Conservation (phyloP, 2,797 vertebrate species). For the Cygnus olor region DNA sequence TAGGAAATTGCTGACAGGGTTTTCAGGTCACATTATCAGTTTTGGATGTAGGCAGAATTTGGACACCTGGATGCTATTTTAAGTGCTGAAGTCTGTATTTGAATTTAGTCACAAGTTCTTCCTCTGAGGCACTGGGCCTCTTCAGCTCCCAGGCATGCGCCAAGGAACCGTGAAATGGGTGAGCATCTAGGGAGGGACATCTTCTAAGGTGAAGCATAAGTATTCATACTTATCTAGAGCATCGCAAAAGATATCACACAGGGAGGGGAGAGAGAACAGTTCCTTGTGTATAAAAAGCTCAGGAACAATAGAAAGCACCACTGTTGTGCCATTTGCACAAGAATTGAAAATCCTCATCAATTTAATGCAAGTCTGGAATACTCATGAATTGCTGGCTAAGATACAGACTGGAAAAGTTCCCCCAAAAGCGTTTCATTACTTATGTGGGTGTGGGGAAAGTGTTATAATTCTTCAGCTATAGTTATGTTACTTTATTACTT, state of each 20-base stretch:
- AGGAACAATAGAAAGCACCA: not conserved
- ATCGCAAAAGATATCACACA: not conserved
- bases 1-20: not conserved
- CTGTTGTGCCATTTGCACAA: not conserved
- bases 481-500: constrained; percentile 41
- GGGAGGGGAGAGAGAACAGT: not conserved
- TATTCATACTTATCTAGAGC: not conserved
- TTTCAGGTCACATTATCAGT: not conserved
- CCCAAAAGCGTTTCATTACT: constrained; percentile 29
- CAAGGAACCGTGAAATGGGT: not conserved
- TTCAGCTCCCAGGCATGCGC: not conserved
- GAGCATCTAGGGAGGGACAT: not conserved
- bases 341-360: constrained; percentile 1
- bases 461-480: constrained; percentile 32
- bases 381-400: not conserved
- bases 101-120: not conserved
- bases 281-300: not conserved
- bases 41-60: not conserved
- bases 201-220: not conserved
- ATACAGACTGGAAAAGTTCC: constrained; percentile 23
- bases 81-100: not conserved
- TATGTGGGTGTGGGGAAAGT: constrained; percentile 21
- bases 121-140: not conserved
- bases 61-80: not conserved
- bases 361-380: constrained; percentile 41